These are phyloP conservation scores for Anabacerthia variegaticeps DNA, from an alignment of 2,797 vertebrate genomes.

Conservation along the genomic window DNA sequence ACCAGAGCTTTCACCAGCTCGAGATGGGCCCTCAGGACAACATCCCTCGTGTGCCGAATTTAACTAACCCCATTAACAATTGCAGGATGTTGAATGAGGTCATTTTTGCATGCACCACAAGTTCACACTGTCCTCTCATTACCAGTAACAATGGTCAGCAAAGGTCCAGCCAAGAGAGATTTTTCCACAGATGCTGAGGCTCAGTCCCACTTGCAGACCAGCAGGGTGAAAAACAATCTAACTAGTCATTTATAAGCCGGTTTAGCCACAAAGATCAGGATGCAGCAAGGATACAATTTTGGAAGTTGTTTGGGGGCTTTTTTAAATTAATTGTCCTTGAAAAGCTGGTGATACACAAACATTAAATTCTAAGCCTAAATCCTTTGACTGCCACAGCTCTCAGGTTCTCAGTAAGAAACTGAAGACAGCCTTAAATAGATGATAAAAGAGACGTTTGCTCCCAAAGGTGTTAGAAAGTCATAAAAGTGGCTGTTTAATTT, in stretches of 20 bases:
- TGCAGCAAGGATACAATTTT: not conserved
- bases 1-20: conserved; percentile 28
- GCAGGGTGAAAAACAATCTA: not conserved
- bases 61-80: conserved; percentile 50
- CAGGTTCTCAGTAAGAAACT: not conserved
- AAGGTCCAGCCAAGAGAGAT: conserved; percentile 43
- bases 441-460: not conserved
- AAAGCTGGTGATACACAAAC: not conserved
- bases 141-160: conserved; percentile 3
- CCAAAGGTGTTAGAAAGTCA: not conserved
- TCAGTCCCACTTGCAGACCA: not conserved
- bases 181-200: conserved; percentile 13
- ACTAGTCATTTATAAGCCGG: not conserved
- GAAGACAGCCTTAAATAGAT: not conserved
- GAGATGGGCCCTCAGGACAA: conserved; percentile 38
- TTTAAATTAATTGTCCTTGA: not conserved
- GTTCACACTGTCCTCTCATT: conserved; percentile 52
- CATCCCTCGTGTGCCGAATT: not conserved
- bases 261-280: not conserved
- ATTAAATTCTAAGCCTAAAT: not conserved
- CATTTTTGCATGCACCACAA: not conserved
- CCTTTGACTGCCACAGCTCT: not conserved
- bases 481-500: not conserved
- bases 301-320: not conserved
- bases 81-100: conserved; percentile 62